Base-by-base conservation (phyloP, 2,797 vertebrate genomes). In the Gobio occitaniae region DNA sequence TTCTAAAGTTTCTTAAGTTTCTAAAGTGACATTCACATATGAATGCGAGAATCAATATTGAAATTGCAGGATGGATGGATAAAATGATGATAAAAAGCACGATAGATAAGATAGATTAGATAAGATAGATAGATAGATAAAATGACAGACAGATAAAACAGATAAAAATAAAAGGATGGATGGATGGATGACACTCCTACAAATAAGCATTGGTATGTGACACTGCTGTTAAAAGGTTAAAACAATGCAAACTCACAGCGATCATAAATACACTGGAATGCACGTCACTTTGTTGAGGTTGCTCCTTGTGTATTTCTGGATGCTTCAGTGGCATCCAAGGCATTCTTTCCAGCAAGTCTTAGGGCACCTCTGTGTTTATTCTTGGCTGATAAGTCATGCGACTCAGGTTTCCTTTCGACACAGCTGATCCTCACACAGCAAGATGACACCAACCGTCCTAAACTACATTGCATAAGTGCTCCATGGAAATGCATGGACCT, bases 321-420 rank as follows among this genome's bases (percentile, higher is more conserved):
- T 52, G 72, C 48, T 66, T 82, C 54, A 56, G 21, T 68, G 82
- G 81, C 76, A 83, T 87, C 44, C 61, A 56, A 72, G 87, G 77
- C 87, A 86, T 85, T 82, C 66, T 72, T 83, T 86, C 70, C 78
- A 68, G 48, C 16, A 41, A 65, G 69, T 86, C 78, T 86, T 79
- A 17, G 77, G 75, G 78, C 86, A 80, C 80, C 84, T 86, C 81
- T 41, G 76, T 71, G 84, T 61, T 76, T 90, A 90, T 91, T 90
- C 84, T 77, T 68, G 88, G 80, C 86, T 78, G 54, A 72, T 81
- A 90, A 89, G 89, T 86, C 88, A 90, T 63, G 36, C 50, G 70
- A 75, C 86, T 88, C 84, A 25, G 83, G 84, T 90, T 90, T 87
- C 86, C 80, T 77, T 84, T 83, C 66, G 54, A 78, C 81, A 77